Evolutionary conservation across 2,888 invertebrate genomes (phyloP), one percentile per base, ranked within the genome.

Genomic region (Drosophila percnosoma): DNA sequence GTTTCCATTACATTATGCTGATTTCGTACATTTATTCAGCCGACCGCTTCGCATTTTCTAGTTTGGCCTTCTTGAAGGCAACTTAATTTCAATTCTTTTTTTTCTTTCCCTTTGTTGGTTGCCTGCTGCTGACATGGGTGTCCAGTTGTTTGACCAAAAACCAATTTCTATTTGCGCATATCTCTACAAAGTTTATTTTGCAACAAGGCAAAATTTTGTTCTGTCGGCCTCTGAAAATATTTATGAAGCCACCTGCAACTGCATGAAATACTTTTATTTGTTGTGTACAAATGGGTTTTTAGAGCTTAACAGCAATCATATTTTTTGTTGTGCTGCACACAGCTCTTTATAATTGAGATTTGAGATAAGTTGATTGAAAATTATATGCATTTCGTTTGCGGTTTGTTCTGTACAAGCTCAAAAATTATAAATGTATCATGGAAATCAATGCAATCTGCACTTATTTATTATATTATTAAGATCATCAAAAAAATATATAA

Each of bases 1-100:
- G 84, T 87, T 90, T 87, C 90, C 90, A 90, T 88, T 88, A 90
- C 82, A 88, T 89, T 90, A 90, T 90, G 88, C 88, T 90, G 88
- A 88, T 88, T 88, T 87, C 49, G 88, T 81, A 82, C 90, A 88
- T 88, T 88, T 88, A 90, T 90, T 84, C 84, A 83, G 90, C 75
- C 78, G 70, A 81, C 68, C 69, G 73, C 58, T 64, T 68, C 63
- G 66, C 71, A 71, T 71, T 78, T 66, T 64, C 72, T 66, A 55
- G 69, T 77, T 77, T 61, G 60, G 45, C 52, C 65, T 65, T 53
- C 74, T 83, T 77, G 81, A 78, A 74, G 75, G 75, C 80, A 86
- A 85, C 83, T 89, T 87, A 82, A 86, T 86, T 86, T 86, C 82
- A 85, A 78, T 73, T 79, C 74, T 81, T 66, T 34, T 60, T 52